These are phyloP conservation scores for Phyllostomus hastatus DNA, from an alignment of 2,113 vertebrate species.

Conservation along the genomic window DNA sequence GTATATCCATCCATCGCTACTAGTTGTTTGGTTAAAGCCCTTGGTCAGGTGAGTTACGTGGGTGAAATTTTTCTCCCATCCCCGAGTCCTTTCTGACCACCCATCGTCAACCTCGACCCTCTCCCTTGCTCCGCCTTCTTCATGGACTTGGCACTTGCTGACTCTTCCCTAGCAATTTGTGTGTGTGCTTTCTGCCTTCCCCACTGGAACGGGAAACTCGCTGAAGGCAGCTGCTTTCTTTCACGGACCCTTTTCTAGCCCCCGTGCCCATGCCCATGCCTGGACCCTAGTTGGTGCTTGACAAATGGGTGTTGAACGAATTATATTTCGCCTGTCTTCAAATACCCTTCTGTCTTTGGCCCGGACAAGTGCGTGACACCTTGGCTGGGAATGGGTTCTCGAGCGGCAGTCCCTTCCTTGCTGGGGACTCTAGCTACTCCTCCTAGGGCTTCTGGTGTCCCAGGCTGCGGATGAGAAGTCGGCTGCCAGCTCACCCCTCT, in stretches of 20 bases:
- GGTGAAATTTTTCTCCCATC: not conserved
- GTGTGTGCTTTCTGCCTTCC: not conserved
- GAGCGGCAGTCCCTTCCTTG: not conserved
- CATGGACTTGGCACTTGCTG: not conserved
- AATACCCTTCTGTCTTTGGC: not conserved
- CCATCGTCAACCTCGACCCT: accelerated
- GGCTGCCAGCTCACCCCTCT: not conserved
- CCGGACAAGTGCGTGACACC: accelerated
- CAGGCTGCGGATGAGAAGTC: too few species aligned
- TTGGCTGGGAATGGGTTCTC: not conserved
- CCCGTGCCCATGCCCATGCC: too few species aligned
- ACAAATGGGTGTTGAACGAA: not conserved
- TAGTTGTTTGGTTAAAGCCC: not conserved
- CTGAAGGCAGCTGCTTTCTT: not conserved
- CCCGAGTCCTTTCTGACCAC: not conserved
- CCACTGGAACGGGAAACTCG: not conserved
- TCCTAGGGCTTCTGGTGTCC: not conserved
- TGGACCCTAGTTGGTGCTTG: not conserved
- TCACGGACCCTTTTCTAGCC: not conserved
- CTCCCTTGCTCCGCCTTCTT: not conserved
- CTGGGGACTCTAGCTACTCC: accelerated
- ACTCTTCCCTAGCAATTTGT: not conserved
- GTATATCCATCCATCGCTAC: not conserved
- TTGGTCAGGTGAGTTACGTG: not conserved
- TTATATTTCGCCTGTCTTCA: not conserved